Percentiles rank a stretch among this genome's conserved stretches.
Conservation (phyloP, 2,888 invertebrate genomes). For the Crossocerus cetratus region DNA sequence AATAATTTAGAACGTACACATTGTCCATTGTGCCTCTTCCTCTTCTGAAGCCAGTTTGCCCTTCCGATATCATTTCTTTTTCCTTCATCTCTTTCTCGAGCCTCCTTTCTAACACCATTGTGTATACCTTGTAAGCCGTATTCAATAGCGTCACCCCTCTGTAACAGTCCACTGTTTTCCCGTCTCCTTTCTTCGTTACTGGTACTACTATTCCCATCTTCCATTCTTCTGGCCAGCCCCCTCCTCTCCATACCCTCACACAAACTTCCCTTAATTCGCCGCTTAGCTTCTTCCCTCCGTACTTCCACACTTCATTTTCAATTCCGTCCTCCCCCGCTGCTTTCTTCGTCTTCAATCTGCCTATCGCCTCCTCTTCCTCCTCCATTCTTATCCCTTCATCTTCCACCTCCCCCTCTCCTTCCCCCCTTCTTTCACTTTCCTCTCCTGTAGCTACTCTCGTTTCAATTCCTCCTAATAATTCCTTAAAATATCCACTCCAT, state of each 20-base stretch:
- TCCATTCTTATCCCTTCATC: background rate
- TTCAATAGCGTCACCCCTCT: background rate
- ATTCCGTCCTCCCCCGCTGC: slow-evolving; percentile 1
- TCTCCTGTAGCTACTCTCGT: background rate
- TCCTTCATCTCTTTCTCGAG: background rate
- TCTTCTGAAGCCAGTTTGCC: too few species aligned
- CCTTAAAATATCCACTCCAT: too few species aligned
- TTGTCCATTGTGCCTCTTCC: too few species aligned
- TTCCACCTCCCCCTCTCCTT: background rate
- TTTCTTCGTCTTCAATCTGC: background rate
- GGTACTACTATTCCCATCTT: slow-evolving; percentile 1
- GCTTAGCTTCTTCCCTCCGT: background rate
- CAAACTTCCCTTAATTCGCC: background rate
- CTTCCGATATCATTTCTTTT: too few species aligned
- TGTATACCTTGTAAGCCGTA: slow-evolving; percentile 5
- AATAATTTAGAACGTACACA: too few species aligned
- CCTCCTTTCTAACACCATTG: background rate
- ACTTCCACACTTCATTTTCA: background rate
- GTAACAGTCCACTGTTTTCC: background rate
- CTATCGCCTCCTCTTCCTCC: background rate
- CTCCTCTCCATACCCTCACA: slow-evolving; percentile 7
- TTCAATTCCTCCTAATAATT: too few species aligned
- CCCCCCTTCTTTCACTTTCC: too few species aligned
- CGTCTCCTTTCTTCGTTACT: slow-evolving; percentile 2
- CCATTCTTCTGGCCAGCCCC: slow-evolving; percentile 1